Percentiles rank a stretch among this genome's conserved stretches.
phyloP scores from a whole-genome alignment of 2,113 vertebrate genomes.

The Neopipo cinnamomea region DNA sequence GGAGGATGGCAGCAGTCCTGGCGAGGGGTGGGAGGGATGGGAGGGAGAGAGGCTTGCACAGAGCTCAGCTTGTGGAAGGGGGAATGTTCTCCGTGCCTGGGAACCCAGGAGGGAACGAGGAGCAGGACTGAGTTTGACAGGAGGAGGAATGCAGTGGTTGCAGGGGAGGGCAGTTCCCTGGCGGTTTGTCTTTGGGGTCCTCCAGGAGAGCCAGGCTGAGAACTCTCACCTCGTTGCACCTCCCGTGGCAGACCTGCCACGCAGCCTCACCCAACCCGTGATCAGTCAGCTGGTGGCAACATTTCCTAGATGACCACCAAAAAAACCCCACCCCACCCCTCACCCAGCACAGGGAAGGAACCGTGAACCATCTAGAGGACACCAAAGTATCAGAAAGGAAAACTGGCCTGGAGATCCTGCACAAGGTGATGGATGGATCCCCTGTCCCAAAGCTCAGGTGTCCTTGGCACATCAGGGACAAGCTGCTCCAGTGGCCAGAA shows the following conservation, averaged over 20 bases:
- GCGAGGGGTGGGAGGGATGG: not conserved
- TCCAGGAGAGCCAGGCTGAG: not conserved
- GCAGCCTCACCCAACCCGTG: rapidly evolving
- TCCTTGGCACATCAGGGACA: not conserved
- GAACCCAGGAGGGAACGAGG: not conserved
- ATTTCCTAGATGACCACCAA: not conserved
- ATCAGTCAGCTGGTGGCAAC: not conserved
- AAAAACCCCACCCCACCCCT: not conserved
- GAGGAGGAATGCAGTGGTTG: not conserved
- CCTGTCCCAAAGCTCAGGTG: not conserved
- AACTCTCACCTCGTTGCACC: not conserved
- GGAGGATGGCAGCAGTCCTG: not conserved
- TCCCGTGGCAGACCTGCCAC: not conserved
- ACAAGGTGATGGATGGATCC: rapidly evolving
- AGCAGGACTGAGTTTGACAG: not conserved
- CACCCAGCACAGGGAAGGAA: not conserved
- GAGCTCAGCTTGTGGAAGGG: not conserved
- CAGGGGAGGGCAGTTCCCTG: not conserved
- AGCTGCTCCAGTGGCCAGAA: rapidly evolving
- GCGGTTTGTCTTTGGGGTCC: not conserved
- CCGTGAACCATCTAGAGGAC: not conserved
- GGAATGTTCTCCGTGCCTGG: not conserved
- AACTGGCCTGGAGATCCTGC: rapidly evolving
- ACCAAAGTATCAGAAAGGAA: not conserved
- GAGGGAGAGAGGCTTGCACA: not conserved